Base-by-base conservation (phyloP, 2,888 invertebrate genomes). In the Ceramica pisi region DNA sequence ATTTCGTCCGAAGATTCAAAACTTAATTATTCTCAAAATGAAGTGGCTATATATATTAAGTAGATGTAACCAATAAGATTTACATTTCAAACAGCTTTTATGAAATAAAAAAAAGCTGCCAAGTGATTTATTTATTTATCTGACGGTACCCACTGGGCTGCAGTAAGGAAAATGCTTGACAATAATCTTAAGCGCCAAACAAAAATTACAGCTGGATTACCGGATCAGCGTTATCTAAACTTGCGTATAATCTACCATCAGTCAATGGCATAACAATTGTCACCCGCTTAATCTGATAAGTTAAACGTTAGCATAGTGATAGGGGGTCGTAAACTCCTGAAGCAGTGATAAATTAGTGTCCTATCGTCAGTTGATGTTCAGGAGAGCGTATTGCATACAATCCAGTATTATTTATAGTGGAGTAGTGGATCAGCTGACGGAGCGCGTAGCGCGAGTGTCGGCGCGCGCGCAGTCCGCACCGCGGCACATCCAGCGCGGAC, bases 361-460 rank as follows among this genome's bases (percentile, higher is more conserved):
- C n/a, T n/a, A 81, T 26, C 50, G 55, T 69, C 23, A 9, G 57
- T 57, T 57, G 19, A 38, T 67, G 61, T 44, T 38, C 51, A 67
- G 21, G 50, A 59, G 57, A 65, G 62, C 67, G 65, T 68, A 64
- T 67, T 67, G 92, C 92, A 94, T 92, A 89, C 90, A 71, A 92
- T 94, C 93, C 91, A 88, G 89, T 92, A 95, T 94, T 95, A 95
- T 96, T 95, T 94, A 95, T 95, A 95, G 95, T 94, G 90, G 89
- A 93, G 93, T 95, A 95, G 95, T 93, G 90, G 89, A 94, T 94
- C 96, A 94, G 95, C 96, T 95, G 94, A 90, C 88, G 83, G 82
- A 82, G 81, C 82, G 81, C 81, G 80, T 80, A 71, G 80, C 79
- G 75, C 59, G 76, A 65, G 75, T 74, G 73, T 73, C 66, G 70